These are phyloP conservation scores for Hylaea fasciaria DNA, from an alignment of 2,888 invertebrate species.

Conservation along the genomic window DNA sequence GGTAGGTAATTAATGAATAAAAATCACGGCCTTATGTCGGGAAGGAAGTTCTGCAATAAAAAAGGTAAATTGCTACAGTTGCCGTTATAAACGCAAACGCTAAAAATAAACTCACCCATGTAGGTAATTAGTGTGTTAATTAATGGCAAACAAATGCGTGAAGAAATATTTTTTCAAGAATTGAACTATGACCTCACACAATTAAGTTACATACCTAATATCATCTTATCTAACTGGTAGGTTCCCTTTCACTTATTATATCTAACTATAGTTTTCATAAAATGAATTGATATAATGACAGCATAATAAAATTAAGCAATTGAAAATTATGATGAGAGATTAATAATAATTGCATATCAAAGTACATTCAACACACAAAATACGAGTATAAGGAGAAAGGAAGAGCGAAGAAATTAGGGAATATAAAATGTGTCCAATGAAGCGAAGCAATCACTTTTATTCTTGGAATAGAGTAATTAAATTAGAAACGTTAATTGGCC, in stretches of 20 bases:
- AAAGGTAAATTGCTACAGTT: not conserved
- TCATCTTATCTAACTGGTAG: conserved; percentile 13
- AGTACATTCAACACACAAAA: too few relatives aligned
- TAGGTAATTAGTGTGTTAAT: conserved; percentile 1
- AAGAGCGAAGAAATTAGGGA: too few relatives aligned
- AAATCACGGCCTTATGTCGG: conserved; percentile 13
- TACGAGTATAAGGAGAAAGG: too few relatives aligned
- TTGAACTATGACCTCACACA: conserved; percentile 40
- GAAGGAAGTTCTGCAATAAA: conserved; percentile 25
- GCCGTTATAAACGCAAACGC: conserved; percentile 3
- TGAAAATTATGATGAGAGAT: not conserved
- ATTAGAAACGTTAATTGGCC: conserved; percentile 34
- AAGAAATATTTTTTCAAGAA: conserved; percentile 18
- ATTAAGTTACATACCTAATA: conserved; percentile 21
- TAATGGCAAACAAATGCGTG: not conserved
- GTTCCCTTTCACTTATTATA: conserved; percentile 36
- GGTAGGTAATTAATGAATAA: conserved; percentile 12
- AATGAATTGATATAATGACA: conserved; percentile 11
- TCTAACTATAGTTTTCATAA: not conserved
- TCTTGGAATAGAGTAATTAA: conserved; percentile 32
- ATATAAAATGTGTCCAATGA: conserved; percentile 8
- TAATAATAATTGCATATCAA: too few relatives aligned
- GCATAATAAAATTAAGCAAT: not conserved
- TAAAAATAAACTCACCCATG: not conserved
- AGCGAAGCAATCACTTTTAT: conserved; percentile 11